phyloP scores from a whole-genome alignment of 2,113 vertebrate species.

The Nasalis larvatus region DNA sequence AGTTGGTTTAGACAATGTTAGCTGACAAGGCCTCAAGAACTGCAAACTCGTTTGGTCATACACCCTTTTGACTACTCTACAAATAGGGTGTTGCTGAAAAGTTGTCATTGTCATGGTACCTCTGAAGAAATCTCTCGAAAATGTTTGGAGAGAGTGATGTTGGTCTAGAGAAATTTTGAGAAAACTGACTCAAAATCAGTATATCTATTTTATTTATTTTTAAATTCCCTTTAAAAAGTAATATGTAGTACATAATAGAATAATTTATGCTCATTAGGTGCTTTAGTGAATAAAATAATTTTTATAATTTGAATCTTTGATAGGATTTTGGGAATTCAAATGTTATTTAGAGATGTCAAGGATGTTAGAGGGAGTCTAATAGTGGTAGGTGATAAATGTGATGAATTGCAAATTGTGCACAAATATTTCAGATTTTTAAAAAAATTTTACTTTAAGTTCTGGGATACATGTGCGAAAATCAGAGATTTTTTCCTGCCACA shows the following conservation, averaged over 20 bases:
- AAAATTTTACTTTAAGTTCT: no score
- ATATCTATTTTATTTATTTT: not conserved
- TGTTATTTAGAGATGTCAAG: not conserved
- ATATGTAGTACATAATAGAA: not conserved
- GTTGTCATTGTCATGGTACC: not conserved
- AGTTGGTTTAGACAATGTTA: not conserved
- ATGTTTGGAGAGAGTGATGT: not conserved
- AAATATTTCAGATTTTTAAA: not conserved
- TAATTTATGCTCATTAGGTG: not conserved
- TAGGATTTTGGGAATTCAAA: not conserved
- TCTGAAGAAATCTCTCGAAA: not conserved
- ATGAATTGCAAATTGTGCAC: not conserved
- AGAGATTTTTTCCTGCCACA: not conserved
- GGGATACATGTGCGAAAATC: no score
- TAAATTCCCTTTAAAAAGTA: not conserved
- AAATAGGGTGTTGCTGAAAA: not conserved
- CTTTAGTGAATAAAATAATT: not conserved
- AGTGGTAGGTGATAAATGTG: not conserved
- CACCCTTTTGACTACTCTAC: not conserved
- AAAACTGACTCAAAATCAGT: not conserved
- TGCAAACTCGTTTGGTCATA: not conserved
- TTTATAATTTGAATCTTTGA: not conserved
- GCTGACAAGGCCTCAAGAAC: not conserved
- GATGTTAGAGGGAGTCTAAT: not conserved
- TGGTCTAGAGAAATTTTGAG: not conserved